Conservation (phyloP, 2,797 vertebrate species). For the Enteromius fasciolatus region DNA sequence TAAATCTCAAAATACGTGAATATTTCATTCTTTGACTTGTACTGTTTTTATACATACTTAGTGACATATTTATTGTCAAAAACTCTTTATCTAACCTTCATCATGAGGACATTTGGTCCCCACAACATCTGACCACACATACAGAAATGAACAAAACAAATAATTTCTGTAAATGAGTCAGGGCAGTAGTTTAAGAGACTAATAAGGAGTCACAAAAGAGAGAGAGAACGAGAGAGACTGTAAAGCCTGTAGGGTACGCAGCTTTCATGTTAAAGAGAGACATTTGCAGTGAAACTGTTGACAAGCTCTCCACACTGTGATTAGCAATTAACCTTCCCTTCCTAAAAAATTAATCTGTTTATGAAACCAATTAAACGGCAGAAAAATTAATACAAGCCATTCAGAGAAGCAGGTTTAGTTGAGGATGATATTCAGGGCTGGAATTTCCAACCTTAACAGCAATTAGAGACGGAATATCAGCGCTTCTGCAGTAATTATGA, state of each 20-base stretch:
- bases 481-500: slow-evolving; percentile 67
- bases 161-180: neutral
- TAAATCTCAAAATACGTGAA: neutral
- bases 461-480: slow-evolving; percentile 70
- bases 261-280: slow-evolving; percentile 69
- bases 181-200: neutral
- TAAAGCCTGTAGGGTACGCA: slow-evolving; percentile 64
- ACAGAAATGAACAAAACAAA: neutral
- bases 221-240: slow-evolving; percentile 15
- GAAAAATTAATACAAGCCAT: slow-evolving; percentile 71
- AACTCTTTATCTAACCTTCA: neutral
- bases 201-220: slow-evolving; percentile 3
- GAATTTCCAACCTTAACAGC: slow-evolving; percentile 76
- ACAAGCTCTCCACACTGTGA: slow-evolving; percentile 75
- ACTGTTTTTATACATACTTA: neutral
- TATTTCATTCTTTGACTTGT: neutral
- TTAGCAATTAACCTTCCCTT: slow-evolving; percentile 80
- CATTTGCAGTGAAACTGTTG: slow-evolving; percentile 80
- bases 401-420: slow-evolving; percentile 77
- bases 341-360: slow-evolving; percentile 84
- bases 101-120: neutral
- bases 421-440: slow-evolving; percentile 72
- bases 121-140: neutral
- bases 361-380: slow-evolving; percentile 82
- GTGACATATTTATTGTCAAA: neutral